phyloP scores from a whole-genome alignment of 2,113 vertebrate genomes.

The Melanotaenia duboulayi region DNA sequence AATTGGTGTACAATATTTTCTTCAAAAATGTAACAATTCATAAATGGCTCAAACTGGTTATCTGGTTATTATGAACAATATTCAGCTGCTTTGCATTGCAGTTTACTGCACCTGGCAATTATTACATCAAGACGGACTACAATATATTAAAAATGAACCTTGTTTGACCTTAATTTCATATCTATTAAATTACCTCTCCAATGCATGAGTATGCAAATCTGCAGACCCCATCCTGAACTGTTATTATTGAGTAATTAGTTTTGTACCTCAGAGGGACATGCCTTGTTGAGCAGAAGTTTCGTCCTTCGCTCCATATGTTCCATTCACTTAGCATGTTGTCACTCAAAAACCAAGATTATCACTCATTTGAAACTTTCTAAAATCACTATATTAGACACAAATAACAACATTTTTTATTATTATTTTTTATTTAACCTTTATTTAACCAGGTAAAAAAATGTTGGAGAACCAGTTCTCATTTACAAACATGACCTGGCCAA shows the following conservation, averaged over 20 bases:
- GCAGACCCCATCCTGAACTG: slow-evolving; percentile 25
- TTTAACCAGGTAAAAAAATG: too few species aligned
- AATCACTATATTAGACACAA: background rate
- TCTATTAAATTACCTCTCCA: slow-evolving; percentile 46
- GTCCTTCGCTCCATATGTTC: slow-evolving; percentile 1
- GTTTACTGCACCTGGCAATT: slow-evolving; percentile 21
- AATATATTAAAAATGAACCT: slow-evolving; percentile 13
- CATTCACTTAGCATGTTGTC: slow-evolving; percentile 38
- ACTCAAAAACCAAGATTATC: slow-evolving; percentile 27
- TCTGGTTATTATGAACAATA: too few species aligned
- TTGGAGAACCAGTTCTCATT: too few species aligned
- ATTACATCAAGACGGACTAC: slow-evolving; percentile 29
- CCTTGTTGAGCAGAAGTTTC: slow-evolving; percentile 62
- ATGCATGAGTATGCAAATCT: slow-evolving; percentile 21
- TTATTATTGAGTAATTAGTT: slow-evolving; percentile 71
- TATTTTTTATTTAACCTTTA: too few species aligned
- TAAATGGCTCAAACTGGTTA: slow-evolving; percentile 28
- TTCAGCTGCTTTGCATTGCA: background rate
- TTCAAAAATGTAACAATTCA: slow-evolving; percentile 41
- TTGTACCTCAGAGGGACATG: slow-evolving; percentile 48
- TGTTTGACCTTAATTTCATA: slow-evolving; percentile 51
- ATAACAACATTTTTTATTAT: background rate
- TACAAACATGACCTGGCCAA: too few species aligned
- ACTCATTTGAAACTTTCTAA: slow-evolving; percentile 14
- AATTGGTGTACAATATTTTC: slow-evolving; percentile 28